Evolutionary conservation across 2,113 vertebrate genomes (phyloP), one percentile per base, ranked within the genome.

Genomic region (Sorex araneus): DNA sequence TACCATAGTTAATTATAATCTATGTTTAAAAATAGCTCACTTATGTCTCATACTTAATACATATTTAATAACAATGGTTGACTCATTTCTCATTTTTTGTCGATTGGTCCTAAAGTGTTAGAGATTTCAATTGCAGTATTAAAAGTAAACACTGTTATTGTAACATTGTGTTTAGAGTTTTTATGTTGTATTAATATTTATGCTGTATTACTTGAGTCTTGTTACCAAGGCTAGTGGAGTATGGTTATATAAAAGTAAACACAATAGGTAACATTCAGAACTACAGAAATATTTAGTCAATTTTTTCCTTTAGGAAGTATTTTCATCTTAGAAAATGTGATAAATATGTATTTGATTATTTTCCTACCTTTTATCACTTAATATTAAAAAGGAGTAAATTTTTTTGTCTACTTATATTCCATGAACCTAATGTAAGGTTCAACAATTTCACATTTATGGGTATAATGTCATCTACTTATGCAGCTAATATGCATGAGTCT

Each of bases 271-370:
- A 0, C 71, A 1, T 67, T 92, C 87, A 95, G 74, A 93, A 66
- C 54, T 54, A 84, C 30, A 36, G 25, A 69, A 94, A 74, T 2
- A 69, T 84, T 96, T 95, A 78, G 77, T 92, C 87, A 91, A 16
- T 3, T 47, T 34, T 79, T 78, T 60, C 13, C 40, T 63, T 90
- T 91, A 54, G 2, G 5, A 83, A 34, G 15, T 93, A 30, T 93
- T 28, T 96, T 97, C 84, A 54, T 89, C 23, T 91, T 36, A 89
- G 80, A 40, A 95, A 88, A 90, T 60, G 21, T 60, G 57, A 66
- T 66, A 66, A 27, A 66, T 30, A 73, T 2, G 4, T 19, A 0
- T 83, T 34, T 83, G 2, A 74, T 64, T 40, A 50, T 90, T 94
- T 96, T 93, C 84, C 75, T 92, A 78, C 36, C 64, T 93, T 92